Conservation (phyloP, 2,797 vertebrate species). For the Rhadinocentrus ornatus region DNA sequence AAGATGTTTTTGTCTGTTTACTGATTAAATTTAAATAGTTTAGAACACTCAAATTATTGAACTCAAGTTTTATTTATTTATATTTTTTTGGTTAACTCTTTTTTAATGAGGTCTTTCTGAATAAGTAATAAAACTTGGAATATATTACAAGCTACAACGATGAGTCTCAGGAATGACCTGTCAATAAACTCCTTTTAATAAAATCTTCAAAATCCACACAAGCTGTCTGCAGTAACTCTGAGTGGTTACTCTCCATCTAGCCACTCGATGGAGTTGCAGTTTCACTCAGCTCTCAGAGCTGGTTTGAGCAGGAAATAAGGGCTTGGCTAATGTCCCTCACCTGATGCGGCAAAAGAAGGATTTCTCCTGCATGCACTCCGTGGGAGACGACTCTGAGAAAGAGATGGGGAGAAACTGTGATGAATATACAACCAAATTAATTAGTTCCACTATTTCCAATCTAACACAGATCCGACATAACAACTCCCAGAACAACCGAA, state of each 20-base stretch:
- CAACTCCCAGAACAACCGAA: background rate
- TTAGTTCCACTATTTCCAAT: constrained; percentile 9
- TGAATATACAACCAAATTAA: constrained; percentile 33
- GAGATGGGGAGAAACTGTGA: constrained; percentile 33
- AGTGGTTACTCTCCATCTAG: background rate
- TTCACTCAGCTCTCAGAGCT: constrained; percentile 34
- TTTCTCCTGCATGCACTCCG: constrained; percentile 94
- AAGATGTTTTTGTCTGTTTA: no score
- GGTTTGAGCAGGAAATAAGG: constrained; percentile 48
- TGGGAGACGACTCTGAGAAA: constrained; percentile 81
- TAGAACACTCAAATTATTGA: no score
- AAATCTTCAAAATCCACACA: no score
- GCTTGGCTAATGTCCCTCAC: constrained; percentile 68
- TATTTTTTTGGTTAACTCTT: no score
- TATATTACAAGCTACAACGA: background rate
- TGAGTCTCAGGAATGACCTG: background rate
- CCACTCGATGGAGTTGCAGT: constrained; percentile 38
- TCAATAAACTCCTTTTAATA: background rate
- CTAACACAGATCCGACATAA: background rate
- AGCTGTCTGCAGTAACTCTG: background rate
- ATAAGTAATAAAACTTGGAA: background rate
- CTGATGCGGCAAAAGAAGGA: constrained; percentile 98
- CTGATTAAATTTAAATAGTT: no score
- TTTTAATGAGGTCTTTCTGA: background rate
- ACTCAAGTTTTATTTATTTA: no score